A percentile compares a stretch with the other conserved stretches of the same genome.
Evolutionary conservation across 2,888 invertebrate genomes (phyloP).

Genomic region (Drosophila planitibia): DNA sequence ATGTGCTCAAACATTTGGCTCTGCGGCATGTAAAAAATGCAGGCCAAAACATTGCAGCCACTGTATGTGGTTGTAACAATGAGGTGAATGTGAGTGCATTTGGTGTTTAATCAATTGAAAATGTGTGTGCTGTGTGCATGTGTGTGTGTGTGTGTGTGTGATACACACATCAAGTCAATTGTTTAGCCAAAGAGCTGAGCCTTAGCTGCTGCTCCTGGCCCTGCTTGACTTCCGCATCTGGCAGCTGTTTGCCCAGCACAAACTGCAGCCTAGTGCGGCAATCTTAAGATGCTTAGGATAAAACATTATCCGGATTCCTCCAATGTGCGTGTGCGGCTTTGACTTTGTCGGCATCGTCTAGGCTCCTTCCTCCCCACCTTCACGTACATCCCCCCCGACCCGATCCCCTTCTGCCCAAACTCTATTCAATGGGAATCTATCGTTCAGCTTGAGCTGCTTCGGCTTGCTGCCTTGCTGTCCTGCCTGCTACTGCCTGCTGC

Average conservation of each 20-base stretch:
- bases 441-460: slow-evolving; percentile 50
- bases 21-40: slow-evolving; percentile 76
- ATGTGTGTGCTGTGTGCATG: slow-evolving; percentile 15
- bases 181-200: slow-evolving; percentile 33
- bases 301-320: slow-evolving; percentile 80
- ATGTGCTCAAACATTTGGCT: slow-evolving; percentile 68
- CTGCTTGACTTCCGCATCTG: slow-evolving; percentile 68
- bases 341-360: slow-evolving; percentile 56
- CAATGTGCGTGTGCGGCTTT: slow-evolving; percentile 75
- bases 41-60: slow-evolving; percentile 42
- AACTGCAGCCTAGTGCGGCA: slow-evolving; percentile 63
- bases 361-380: not conserved
- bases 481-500: slow-evolving; percentile 2
- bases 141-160: slow-evolving; percentile 8
- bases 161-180: slow-evolving; percentile 50
- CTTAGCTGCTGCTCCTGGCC: slow-evolving; percentile 11
- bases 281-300: slow-evolving; percentile 64
- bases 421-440: slow-evolving; percentile 59
- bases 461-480: slow-evolving; percentile 27
- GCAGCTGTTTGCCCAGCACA: slow-evolving; percentile 64
- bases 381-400: not conserved
- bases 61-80: slow-evolving; percentile 36
- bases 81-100: slow-evolving; percentile 56
- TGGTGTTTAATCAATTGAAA: slow-evolving; percentile 78
- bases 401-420: not conserved